Evolutionary conservation across 2,888 invertebrate species (phyloP), one percentile per base, ranked within the genome.

Genomic region (Venusia cambrica): DNA sequence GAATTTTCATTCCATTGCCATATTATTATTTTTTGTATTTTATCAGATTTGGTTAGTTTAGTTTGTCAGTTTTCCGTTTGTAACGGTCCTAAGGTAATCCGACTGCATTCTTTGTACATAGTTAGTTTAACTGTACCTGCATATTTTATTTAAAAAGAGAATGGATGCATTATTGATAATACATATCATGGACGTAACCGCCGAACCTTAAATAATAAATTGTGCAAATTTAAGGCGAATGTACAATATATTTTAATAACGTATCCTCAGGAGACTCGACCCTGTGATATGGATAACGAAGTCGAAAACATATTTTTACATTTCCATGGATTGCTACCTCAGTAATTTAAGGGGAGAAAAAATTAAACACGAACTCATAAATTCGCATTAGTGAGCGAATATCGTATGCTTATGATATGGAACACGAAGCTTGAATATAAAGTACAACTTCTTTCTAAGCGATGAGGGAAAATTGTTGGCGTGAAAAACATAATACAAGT

Each of bases 171-270:
- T n/a, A n/a, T n/a, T n/a, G n/a, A n/a, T n/a, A n/a, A n/a, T n/a
- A n/a, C n/a, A n/a, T n/a, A n/a, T n/a, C n/a, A n/a, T n/a, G n/a
- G n/a, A n/a, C 61, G 30, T 11, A 9, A 21, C 5, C 10, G 4
- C 19, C 8, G n/a, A n/a, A n/a, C n/a, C 8, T 9, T 19, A 8
- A 7, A 7, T 7, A 7, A 20, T 15, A 30, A 22, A 7, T 11
- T 8, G 6, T 15, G 63, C 65, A 66, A 64, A 72, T 73, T 70
- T 68, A 72, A 76, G 70, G 70, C 68, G 67, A 58, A 65, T 71
- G 67, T 68, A 73, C 76, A 76, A 80, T 87, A 84, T 80, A 85
- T 85, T 84, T 83, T 83, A 84, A 85, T 87, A 84, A 83, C 68
- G 66, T 70, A 73, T 69, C 72, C 84, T 75, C 78, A 32, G 51